Evolutionary conservation across 2,888 invertebrate species (phyloP).

Genomic region (Ectemnius lituratus): DNA sequence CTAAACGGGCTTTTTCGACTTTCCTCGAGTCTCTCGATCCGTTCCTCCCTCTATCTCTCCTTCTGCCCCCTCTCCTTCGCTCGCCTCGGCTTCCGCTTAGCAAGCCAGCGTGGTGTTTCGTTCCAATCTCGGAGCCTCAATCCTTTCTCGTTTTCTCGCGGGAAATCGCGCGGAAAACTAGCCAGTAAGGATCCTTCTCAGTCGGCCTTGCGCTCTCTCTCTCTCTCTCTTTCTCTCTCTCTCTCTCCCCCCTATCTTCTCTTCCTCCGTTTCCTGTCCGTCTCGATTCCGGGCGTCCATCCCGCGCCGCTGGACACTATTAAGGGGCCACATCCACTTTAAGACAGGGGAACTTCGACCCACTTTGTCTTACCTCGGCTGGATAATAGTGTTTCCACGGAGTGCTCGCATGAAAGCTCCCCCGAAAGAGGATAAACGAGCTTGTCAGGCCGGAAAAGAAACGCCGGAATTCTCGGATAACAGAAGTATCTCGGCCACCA

Average conservation of each 20-base stretch:
- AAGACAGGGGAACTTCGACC: slow-evolving; percentile 14
- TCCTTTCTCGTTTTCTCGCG: slow-evolving; percentile 71
- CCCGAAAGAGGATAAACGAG: slow-evolving; percentile 19
- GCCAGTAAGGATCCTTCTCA: slow-evolving; percentile 65
- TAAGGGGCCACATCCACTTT: slow-evolving; percentile 37
- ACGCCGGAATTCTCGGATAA: not conserved
- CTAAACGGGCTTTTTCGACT: slow-evolving; percentile 64
- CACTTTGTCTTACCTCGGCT: slow-evolving; percentile 31
- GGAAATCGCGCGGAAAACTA: slow-evolving; percentile 75
- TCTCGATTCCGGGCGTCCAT: slow-evolving; percentile 37
- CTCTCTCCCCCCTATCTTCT: slow-evolving; percentile 3
- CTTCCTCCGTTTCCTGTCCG: slow-evolving; percentile 28
- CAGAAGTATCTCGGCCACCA: not conserved
- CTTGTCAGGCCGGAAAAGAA: slow-evolving; percentile 3
- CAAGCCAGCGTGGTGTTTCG: slow-evolving; percentile 49
- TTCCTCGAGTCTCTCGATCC: slow-evolving; percentile 53
- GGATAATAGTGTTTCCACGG: slow-evolving; percentile 34
- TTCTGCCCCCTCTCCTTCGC: slow-evolving; percentile 24
- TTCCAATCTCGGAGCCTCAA: slow-evolving; percentile 68
- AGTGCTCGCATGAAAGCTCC: slow-evolving; percentile 4
- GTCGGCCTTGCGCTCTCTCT: slow-evolving; percentile 31
- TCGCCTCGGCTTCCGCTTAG: slow-evolving; percentile 44
- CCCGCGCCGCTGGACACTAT: slow-evolving; percentile 44
- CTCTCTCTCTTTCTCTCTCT: too few relatives aligned
- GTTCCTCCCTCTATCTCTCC: slow-evolving; percentile 37